A percentile compares a stretch with the other conserved stretches of the same genome.
Evolutionary conservation across 2,797 vertebrate species (phyloP).

Genomic region (Enteromius afrohamiltoni): DNA sequence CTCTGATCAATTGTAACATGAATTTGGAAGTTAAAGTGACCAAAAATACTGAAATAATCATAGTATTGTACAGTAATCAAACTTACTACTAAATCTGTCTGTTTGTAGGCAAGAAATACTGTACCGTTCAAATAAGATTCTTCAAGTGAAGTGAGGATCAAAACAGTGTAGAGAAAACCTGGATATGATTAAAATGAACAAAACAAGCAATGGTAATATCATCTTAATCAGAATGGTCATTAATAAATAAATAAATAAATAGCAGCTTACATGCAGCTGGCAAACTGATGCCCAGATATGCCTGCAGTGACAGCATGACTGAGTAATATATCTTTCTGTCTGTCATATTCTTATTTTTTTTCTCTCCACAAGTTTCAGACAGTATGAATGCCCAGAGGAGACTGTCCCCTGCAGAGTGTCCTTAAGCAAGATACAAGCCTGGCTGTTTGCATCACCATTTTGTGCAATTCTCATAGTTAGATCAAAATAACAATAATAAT

Average conservation of each 20-base stretch:
- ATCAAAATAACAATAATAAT: background rate
- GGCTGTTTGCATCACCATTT: background rate
- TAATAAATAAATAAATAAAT: background rate
- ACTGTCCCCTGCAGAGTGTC: conserved; percentile 29
- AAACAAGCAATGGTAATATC: background rate
- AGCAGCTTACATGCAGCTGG: too few relatives aligned
- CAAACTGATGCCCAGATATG: conserved; percentile 6
- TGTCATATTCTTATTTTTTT: conserved; percentile 4
- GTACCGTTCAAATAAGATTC: background rate
- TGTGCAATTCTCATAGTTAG: background rate
- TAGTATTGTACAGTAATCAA: background rate
- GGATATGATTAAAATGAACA: background rate
- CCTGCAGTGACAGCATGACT: conserved; percentile 17
- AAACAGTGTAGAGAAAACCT: background rate
- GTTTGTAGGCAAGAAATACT: background rate
- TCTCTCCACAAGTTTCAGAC: background rate
- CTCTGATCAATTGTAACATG: background rate
- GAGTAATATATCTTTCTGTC: background rate
- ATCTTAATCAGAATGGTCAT: background rate
- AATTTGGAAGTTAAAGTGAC: background rate
- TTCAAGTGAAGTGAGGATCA: background rate
- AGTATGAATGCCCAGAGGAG: background rate
- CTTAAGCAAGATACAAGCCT: conserved; percentile 12
- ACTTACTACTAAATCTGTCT: background rate
- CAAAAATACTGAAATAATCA: background rate